A percentile compares a stretch with the other conserved stretches of the same genome.
Conservation (phyloP, 2,797 vertebrate species). For the Takifugu ocellatus region DNA sequence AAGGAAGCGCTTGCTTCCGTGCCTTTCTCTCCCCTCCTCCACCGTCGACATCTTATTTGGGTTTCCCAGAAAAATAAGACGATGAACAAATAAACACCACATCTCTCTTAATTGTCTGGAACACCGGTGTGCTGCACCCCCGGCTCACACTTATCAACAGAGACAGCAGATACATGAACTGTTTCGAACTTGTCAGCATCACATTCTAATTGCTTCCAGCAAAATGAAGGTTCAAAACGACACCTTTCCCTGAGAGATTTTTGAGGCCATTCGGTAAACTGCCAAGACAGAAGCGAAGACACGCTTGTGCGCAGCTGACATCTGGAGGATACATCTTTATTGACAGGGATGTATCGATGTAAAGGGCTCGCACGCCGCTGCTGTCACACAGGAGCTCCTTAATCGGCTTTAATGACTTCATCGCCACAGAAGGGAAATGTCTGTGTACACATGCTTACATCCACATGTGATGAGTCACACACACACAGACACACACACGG, state of each 20-base stretch:
- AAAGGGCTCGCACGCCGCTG: slow-evolving; percentile 64
- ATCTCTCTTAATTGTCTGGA: slow-evolving; percentile 85
- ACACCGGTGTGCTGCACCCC: slow-evolving; percentile 74
- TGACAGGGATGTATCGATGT: slow-evolving; percentile 81
- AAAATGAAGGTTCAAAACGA: slow-evolving; percentile 83
- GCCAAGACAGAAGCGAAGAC: slow-evolving; percentile 78
- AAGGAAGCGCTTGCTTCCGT: slow-evolving; percentile 31
- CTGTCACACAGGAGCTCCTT: slow-evolving; percentile 75
- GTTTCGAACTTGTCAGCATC: slow-evolving; percentile 86
- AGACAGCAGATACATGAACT: slow-evolving; percentile 84
- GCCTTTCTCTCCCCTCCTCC: slow-evolving; percentile 37
- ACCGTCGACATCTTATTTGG: slow-evolving; percentile 49
- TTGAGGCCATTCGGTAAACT: slow-evolving; percentile 79
- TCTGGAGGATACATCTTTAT: slow-evolving; percentile 87
- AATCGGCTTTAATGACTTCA: slow-evolving; percentile 83
- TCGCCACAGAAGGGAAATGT: slow-evolving; percentile 67
- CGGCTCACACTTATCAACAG: slow-evolving; percentile 80
- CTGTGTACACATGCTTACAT: slow-evolving; percentile 34
- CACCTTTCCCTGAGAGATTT: slow-evolving; percentile 84
- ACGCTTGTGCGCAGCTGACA: slow-evolving; percentile 82
- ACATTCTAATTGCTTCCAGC: slow-evolving; percentile 82
- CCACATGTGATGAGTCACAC: slow-evolving; percentile 28
- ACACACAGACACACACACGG: slow-evolving; percentile 17
- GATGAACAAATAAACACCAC: slow-evolving; percentile 80
- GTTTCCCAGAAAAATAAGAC: slow-evolving; percentile 72